phyloP scores from a whole-genome alignment of 2,888 invertebrate genomes.

The Hydraecia micacea region DNA sequence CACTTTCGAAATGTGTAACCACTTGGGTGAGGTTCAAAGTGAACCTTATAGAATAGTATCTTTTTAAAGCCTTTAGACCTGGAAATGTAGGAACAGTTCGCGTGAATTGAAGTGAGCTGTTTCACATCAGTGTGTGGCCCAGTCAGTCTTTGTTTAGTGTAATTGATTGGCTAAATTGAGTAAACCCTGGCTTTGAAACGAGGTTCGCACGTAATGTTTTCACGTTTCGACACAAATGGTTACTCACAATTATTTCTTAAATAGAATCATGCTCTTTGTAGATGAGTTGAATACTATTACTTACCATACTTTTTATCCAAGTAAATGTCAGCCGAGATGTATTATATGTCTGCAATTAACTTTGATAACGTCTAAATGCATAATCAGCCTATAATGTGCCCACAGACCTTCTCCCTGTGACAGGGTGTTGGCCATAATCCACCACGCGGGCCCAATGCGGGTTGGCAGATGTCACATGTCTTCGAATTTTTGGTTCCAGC shows the following conservation, averaged over 20 bases:
- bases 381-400: not conserved
- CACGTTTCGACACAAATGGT: constrained; percentile 22
- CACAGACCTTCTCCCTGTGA: not conserved
- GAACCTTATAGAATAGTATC: not conserved
- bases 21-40: not conserved
- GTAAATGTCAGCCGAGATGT: not conserved
- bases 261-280: constrained; percentile 6
- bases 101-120: constrained; percentile 19
- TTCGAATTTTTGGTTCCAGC: not conserved
- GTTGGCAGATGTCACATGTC: not conserved
- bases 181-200: constrained; percentile 15
- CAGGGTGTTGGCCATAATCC: not conserved
- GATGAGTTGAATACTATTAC: not conserved
- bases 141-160: constrained; percentile 55
- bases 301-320: not conserved
- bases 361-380: not conserved
- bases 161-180: constrained; percentile 60
- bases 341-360: too few species aligned
- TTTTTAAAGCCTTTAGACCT: not conserved
- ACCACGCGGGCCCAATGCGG: not conserved
- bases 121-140: constrained; percentile 31
- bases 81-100: constrained; percentile 1
- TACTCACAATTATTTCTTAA: constrained; percentile 15
- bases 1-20: not conserved
- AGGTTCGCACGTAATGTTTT: constrained; percentile 25